Conservation (phyloP, 2,797 vertebrate species). For the Tinamus major region DNA sequence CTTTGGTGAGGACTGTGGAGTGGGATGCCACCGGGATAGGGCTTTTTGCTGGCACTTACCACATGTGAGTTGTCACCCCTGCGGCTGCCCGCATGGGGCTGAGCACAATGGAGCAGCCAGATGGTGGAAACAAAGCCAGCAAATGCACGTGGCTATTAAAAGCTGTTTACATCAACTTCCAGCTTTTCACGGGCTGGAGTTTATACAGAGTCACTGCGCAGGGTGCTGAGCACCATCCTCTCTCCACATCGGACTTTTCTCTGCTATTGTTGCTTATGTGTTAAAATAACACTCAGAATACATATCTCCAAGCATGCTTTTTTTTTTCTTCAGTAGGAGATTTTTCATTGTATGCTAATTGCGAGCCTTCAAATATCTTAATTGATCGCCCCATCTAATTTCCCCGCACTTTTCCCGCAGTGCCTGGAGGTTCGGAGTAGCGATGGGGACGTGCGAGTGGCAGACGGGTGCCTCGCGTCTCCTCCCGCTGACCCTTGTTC, state of each 20-base stretch:
- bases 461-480: not conserved
- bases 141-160: conserved; percentile 89
- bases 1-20: conserved; percentile 60
- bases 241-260: conserved; percentile 12
- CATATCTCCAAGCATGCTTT: not conserved
- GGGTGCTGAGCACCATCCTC: conserved; percentile 66
- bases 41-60: conserved; percentile 83
- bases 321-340: conserved; percentile 26
- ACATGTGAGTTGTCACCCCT: conserved; percentile 87
- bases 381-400: conserved; percentile 26
- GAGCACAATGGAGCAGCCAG: conserved; percentile 89
- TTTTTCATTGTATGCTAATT: conserved; percentile 23
- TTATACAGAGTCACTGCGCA: conserved; percentile 80
- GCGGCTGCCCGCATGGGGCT: conserved; percentile 76
- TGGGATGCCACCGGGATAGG: too few species aligned
- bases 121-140: conserved; percentile 89
- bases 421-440: not conserved
- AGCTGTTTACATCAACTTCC: conserved; percentile 90
- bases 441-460: not conserved
- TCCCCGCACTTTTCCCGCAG: conserved; percentile 8
- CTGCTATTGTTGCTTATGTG: conserved; percentile 63
- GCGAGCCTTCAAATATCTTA: not conserved
- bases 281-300: conserved; percentile 38
- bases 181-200: conserved; percentile 81
- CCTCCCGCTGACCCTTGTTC: conserved; percentile 51